phyloP scores from a whole-genome alignment of 2,888 invertebrate species.

The Lochmaea crataegi region DNA sequence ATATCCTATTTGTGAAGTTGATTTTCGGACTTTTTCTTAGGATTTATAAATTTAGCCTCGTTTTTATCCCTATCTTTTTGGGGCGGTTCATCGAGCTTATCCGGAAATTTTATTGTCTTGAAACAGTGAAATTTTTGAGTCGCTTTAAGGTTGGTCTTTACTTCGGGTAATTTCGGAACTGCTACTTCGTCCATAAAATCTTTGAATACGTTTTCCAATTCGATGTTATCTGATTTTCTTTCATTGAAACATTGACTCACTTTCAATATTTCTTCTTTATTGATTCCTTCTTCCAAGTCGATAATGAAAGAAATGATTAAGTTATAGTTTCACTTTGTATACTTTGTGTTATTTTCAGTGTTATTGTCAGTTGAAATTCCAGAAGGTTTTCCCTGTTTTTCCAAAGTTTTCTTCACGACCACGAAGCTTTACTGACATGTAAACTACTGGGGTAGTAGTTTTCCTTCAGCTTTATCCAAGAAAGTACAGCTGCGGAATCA shows the following conservation, averaged over 20 bases:
- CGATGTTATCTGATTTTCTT: slow-evolving; percentile 47
- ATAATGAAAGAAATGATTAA: too few species aligned
- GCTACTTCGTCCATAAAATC: too few species aligned
- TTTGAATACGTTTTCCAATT: slow-evolving; percentile 68
- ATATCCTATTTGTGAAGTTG: slow-evolving; percentile 45
- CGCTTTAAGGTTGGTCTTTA: slow-evolving; percentile 64
- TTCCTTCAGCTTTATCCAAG: too few species aligned
- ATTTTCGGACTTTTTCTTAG: slow-evolving; percentile 62
- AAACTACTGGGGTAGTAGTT: too few species aligned
- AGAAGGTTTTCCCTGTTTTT: too few species aligned
- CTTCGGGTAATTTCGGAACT: slow-evolving; percentile 69
- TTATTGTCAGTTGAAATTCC: too few species aligned
- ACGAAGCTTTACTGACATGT: too few species aligned
- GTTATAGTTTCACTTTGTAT: too few species aligned
- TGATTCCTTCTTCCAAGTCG: slow-evolving; percentile 38
- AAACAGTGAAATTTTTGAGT: slow-evolving; percentile 63
- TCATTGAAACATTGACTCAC: slow-evolving; percentile 41
- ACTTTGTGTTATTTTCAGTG: too few species aligned
- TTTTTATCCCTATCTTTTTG: slow-evolving; percentile 39
- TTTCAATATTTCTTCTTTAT: slow-evolving; percentile 41
- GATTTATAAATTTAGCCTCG: slow-evolving; percentile 58
- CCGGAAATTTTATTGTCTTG: slow-evolving; percentile 62
- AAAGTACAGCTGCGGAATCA: too few species aligned
- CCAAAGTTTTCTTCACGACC: too few species aligned
- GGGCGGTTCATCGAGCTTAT: slow-evolving; percentile 53